Percentiles rank a stretch among this genome's conserved stretches.
Conservation (phyloP, 2,113 vertebrate genomes). For the Grammomys surdaster region DNA sequence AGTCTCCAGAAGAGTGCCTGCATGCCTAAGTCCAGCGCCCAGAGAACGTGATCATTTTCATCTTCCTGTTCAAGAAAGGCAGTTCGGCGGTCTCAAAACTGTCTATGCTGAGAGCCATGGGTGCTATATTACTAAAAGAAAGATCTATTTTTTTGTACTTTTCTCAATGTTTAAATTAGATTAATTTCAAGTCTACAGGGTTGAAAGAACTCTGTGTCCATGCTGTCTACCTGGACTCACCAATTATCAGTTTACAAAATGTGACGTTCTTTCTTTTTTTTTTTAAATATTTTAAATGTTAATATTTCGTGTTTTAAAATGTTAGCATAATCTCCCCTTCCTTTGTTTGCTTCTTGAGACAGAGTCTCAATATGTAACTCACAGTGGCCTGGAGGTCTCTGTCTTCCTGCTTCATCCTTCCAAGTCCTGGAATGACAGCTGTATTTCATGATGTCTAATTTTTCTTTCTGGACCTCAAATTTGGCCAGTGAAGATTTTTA, state of each 20-base stretch:
- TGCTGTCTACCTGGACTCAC: neutral
- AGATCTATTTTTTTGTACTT: neutral
- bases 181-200: neutral
- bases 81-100: neutral
- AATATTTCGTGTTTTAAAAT: neutral
- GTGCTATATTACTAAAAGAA: neutral
- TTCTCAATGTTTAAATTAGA: neutral
- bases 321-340: neutral
- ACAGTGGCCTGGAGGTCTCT: neutral
- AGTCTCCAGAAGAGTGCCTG: neutral
- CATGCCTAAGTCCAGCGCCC: neutral
- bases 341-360: neutral
- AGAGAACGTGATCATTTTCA: neutral
- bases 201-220: neutral
- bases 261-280: neutral
- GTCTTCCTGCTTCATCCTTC: neutral
- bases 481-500: neutral
- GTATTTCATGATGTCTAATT: neutral
- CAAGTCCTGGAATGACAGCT: neutral
- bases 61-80: neutral
- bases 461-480: neutral
- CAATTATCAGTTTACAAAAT: neutral
- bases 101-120: neutral
- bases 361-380: neutral
- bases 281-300: neutral